Percentiles rank a stretch among this genome's conserved stretches.
Conservation (phyloP, 1,140 invertebrate genomes). For the Drosophila virilis region DNA sequence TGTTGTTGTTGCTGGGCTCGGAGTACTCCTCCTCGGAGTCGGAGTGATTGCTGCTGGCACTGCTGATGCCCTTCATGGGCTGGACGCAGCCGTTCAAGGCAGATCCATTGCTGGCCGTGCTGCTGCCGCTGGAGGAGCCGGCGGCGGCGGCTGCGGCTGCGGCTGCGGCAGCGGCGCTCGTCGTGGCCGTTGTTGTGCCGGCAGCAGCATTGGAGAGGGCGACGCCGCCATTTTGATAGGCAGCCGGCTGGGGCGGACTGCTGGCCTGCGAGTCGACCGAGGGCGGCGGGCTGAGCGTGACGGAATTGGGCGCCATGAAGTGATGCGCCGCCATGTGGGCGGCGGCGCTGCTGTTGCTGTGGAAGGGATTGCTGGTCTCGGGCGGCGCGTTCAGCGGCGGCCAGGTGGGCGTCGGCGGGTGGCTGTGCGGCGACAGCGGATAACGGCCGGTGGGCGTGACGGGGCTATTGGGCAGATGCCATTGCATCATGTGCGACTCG, state of each 20-base stretch:
- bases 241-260: slow-evolving; percentile 89
- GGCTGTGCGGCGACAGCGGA: slow-evolving; percentile 91
- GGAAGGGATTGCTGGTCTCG: slow-evolving; percentile 86
- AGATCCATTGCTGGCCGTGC: slow-evolving; percentile 82
- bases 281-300: slow-evolving; percentile 94
- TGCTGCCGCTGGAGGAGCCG: slow-evolving; percentile 71
- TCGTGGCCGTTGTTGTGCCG: slow-evolving; percentile 21
- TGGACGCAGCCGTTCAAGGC: slow-evolving; percentile 40
- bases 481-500: slow-evolving; percentile 90
- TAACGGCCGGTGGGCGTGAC: slow-evolving; percentile 93
- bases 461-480: slow-evolving; percentile 92
- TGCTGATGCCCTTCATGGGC: slow-evolving; percentile 82
- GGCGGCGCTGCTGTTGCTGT: slow-evolving; percentile 84
- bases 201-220: too few relatives aligned
- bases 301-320: slow-evolving; percentile 90
- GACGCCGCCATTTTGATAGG: slow-evolving; percentile 53
- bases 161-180: slow-evolving; percentile 10
- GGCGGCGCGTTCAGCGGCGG: slow-evolving; percentile 86
- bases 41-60: slow-evolving; percentile 89
- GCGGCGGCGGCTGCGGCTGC: slow-evolving; percentile 14
- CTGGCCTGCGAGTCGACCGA: slow-evolving; percentile 94
- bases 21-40: slow-evolving; percentile 90
- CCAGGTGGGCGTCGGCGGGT: slow-evolving; percentile 92
- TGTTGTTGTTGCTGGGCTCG: slow-evolving; percentile 27
- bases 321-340: slow-evolving; percentile 87